Evolutionary conservation across 2,113 vertebrate species (phyloP).

Genomic region (Dolichallabes microphthalmus): DNA sequence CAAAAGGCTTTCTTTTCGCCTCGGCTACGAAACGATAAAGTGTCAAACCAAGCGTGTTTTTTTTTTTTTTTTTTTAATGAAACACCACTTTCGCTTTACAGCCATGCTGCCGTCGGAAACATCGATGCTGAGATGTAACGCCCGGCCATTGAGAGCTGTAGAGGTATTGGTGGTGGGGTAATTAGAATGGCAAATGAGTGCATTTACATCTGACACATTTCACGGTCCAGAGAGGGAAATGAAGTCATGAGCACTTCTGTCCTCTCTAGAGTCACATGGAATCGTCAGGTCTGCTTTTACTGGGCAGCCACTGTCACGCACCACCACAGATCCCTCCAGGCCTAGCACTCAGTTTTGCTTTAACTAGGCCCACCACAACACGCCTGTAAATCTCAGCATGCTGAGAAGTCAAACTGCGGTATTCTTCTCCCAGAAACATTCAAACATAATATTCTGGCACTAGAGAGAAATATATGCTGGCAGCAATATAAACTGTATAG

Average conservation of each 20-base stretch:
- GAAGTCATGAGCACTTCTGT: conserved; percentile 60
- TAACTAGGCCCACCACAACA: conserved; percentile 21
- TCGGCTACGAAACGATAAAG: conserved; percentile 61
- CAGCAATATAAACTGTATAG: conserved; percentile 15
- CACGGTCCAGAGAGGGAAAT: conserved; percentile 53
- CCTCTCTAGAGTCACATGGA: conserved; percentile 62
- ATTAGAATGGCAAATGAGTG: conserved; percentile 65
- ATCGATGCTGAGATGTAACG: conserved; percentile 45
- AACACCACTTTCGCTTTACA: conserved; percentile 62
- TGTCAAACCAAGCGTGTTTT: conserved; percentile 67
- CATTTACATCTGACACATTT: conserved; percentile 64
- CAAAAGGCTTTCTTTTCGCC: conserved; percentile 63
- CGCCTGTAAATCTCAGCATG: conserved; percentile 2
- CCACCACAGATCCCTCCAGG: conserved; percentile 9
- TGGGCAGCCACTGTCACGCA: conserved; percentile 53
- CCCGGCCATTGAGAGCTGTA: conserved; percentile 56
- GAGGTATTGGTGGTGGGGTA: conserved; percentile 52
- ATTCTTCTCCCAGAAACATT: conserved; percentile 19
- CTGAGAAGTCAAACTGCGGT: neutral
- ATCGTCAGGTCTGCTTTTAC: conserved; percentile 62
- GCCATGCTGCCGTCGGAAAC: conserved; percentile 57
- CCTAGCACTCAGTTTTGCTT: conserved; percentile 13
- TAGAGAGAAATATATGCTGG: neutral
- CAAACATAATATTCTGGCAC: conserved; percentile 14
- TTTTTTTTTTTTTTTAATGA: conserved; percentile 21